phyloP scores from a whole-genome alignment of 2,113 vertebrate species.

The Bos taurus region DNA sequence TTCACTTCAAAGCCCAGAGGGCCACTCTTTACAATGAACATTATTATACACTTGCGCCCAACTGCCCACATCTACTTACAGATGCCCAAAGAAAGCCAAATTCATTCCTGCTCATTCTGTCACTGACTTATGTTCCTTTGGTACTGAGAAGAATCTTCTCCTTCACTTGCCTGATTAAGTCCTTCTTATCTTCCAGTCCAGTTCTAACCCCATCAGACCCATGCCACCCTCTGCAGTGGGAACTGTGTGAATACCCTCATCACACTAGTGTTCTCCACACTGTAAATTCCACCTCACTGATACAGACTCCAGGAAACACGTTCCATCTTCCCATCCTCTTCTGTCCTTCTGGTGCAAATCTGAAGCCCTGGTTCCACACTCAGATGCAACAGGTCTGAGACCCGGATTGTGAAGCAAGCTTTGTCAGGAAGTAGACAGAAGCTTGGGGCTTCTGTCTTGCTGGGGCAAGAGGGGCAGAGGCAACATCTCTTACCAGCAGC shows the following conservation, averaged over 20 bases:
- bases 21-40: background rate
- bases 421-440: background rate
- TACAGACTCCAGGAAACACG: background rate
- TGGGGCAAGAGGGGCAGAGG: background rate
- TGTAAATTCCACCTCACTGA: background rate
- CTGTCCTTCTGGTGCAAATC: background rate
- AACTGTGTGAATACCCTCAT: background rate
- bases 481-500: background rate
- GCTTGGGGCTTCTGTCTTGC: background rate
- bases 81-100: background rate
- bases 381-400: background rate
- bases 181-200: background rate
- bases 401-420: background rate
- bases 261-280: fast-evolving
- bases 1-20: background rate
- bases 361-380: background rate
- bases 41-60: background rate
- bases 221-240: background rate
- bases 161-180: background rate
- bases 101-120: background rate
- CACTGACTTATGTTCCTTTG: background rate
- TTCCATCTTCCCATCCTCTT: background rate
- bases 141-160: background rate
- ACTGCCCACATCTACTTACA: background rate
- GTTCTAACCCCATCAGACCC: background rate